Base-by-base conservation (phyloP, 2,888 invertebrate species). In the Adelphocoris suturalis region DNA sequence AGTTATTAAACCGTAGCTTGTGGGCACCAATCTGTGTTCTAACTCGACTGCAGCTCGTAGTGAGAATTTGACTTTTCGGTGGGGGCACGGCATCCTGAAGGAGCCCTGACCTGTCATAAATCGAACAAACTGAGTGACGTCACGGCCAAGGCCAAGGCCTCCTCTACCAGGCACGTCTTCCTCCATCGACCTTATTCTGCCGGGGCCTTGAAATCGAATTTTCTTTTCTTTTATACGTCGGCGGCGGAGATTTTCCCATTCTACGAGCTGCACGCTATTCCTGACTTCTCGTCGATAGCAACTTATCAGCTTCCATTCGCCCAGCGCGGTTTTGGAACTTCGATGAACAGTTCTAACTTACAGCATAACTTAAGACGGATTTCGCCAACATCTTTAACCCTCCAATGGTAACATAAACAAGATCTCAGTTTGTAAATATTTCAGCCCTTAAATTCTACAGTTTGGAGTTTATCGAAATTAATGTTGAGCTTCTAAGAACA, bases 31-130 rank as follows among this genome's bases (percentile, higher is more conserved):
- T 37, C 37, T 7, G 37, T 37, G 37, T 4, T 4, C 7, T 4
- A 37, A 37, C 37, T 37, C 37, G 37, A 7, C 37, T 37, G 37
- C 37, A 37, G 2, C 37, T 37, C 37, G 37, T 37, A 37, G 37
- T 37, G 37, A n/a, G 37, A 37, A 37, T 37, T 37, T 37, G 37
- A 37, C 2, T 2, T 4, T 37, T 2, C 37, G 37, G 37, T 37
- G 37, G 37, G 37, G 37, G 37, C 37, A 37, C 37, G 5, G 2
- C 23, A 68, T 68, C 23, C 19, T 23, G 68, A 9, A 2, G 12
- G 68, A 48, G 27, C 48, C 48, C 48, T 82, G 82, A 82, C 82
- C 82, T 52, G 82, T 48, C 82, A 82, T 23, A 82, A 52, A 82
- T 82, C 82, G 52, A 48, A 5, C 48, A 82, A 48, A 27, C 48